Percentiles rank a stretch among this genome's conserved stretches.
phyloP scores from a whole-genome alignment of 1,140 invertebrate species.

The Lepeophtheirus salmonis region DNA sequence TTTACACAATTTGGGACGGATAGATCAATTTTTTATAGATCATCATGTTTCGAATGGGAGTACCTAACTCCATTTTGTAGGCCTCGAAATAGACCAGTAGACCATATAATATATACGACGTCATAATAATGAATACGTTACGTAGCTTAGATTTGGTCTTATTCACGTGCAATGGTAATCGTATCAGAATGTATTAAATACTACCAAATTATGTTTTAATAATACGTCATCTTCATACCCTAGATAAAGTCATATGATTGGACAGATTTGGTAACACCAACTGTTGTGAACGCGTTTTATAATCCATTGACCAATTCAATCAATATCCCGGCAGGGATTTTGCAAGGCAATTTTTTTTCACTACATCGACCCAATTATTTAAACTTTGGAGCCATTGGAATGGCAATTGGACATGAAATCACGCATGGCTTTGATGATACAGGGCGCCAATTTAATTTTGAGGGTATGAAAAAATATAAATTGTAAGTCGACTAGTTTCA shows the following conservation, averaged over 20 bases:
- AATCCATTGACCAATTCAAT: slow-evolving; percentile 62
- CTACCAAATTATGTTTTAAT: slow-evolving; percentile 53
- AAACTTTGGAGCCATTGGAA: slow-evolving; percentile 79
- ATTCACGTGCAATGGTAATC: slow-evolving; percentile 42
- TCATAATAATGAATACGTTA: no score
- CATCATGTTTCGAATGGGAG: no score
- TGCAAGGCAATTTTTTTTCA: slow-evolving; percentile 69
- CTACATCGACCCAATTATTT: slow-evolving; percentile 63
- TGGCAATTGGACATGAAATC: slow-evolving; percentile 80
- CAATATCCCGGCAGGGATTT: slow-evolving; percentile 70
- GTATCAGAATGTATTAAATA: slow-evolving; percentile 51
- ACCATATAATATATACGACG: no score
- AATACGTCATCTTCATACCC: slow-evolving; percentile 49
- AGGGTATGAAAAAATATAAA: no score
- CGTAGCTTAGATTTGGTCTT: no score
- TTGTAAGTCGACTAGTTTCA: no score
- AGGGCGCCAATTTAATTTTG: slow-evolving; percentile 24
- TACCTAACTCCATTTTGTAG: no score
- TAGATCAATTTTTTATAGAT: no score
- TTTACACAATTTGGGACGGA: no score
- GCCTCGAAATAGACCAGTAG: no score
- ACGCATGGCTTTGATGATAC: slow-evolving; percentile 76
- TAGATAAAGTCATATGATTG: slow-evolving; percentile 61
- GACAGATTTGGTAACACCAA: slow-evolving; percentile 50
- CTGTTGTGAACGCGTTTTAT: slow-evolving; percentile 63